These are phyloP conservation scores for Heliconius himera DNA, from an alignment of 1,140 invertebrate genomes.

Conservation along the genomic window DNA sequence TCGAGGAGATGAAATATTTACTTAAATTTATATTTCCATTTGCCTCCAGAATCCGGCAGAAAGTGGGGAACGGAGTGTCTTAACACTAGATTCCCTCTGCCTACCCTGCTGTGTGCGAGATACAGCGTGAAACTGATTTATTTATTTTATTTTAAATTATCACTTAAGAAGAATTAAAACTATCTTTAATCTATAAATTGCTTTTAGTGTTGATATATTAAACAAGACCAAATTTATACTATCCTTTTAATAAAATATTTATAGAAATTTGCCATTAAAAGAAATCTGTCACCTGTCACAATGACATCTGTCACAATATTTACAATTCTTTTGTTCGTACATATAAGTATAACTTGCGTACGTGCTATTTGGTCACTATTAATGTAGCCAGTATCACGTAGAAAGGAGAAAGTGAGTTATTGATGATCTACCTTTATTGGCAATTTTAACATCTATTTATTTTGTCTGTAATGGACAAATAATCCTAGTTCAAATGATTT, in stretches of 20 bases:
- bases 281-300: not conserved
- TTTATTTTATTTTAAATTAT: too few species aligned
- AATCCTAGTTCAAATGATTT: not conserved
- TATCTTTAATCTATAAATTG: not conserved
- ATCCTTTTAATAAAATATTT: not conserved
- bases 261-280: not conserved
- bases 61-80: too few species aligned
- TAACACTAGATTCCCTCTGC: too few species aligned
- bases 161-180: not conserved
- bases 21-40: too few species aligned
- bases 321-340: not conserved
- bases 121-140: too few species aligned
- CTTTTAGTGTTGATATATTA: not conserved
- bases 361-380: not conserved
- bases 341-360: not conserved
- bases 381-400: not conserved
- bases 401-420: not conserved
- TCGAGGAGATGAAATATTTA: too few species aligned
- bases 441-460: constrained; percentile 5
- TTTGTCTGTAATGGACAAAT: not conserved
- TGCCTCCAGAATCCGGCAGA: too few species aligned
- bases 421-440: not conserved
- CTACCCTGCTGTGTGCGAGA: too few species aligned
- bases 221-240: not conserved
- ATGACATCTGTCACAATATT: not conserved